phyloP scores from a whole-genome alignment of 2,797 vertebrate genomes.

The Limnodromus scolopaceus region DNA sequence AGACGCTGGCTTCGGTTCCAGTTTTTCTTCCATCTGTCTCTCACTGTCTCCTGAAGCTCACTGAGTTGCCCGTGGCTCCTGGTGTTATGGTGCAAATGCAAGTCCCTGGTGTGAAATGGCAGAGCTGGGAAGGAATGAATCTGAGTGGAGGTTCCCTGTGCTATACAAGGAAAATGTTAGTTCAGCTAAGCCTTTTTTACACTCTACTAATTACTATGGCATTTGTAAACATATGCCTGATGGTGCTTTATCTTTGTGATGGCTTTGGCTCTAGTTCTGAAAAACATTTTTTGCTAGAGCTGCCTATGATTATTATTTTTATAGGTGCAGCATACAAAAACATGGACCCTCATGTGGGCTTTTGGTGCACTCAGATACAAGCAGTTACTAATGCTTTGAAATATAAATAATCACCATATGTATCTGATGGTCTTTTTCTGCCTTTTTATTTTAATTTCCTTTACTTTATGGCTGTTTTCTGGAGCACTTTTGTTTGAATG shows the following conservation, averaged over 20 bases:
- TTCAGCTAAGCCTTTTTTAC: slow-evolving; percentile 48
- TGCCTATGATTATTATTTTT: slow-evolving; percentile 30
- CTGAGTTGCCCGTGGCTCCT: not conserved
- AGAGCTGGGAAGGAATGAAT: slow-evolving; percentile 41
- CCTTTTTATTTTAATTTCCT: slow-evolving; percentile 50
- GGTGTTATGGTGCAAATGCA: not conserved
- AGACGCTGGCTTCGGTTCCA: not conserved
- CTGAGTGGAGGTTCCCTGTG: not conserved
- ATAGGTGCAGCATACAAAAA: slow-evolving; percentile 29
- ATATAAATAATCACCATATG: slow-evolving; percentile 28
- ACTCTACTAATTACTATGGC: slow-evolving; percentile 59
- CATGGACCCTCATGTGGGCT: slow-evolving; percentile 36
- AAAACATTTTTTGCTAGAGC: slow-evolving; percentile 34
- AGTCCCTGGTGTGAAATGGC: not conserved
- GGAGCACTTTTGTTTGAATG: slow-evolving; percentile 62
- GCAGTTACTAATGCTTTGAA: slow-evolving; percentile 57
- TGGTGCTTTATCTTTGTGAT: slow-evolving; percentile 62
- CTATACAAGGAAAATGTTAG: slow-evolving; percentile 14
- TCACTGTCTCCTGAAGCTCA: not conserved
- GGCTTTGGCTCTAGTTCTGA: slow-evolving; percentile 32
- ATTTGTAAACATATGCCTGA: slow-evolving; percentile 64
- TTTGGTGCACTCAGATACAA: slow-evolving; percentile 39
- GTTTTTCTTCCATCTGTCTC: not conserved
- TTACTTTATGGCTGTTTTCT: slow-evolving; percentile 42
- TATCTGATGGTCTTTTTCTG: slow-evolving; percentile 54